Evolutionary conservation across 2,113 vertebrate genomes (phyloP).

Genomic region (Salvelinus fontinalis): DNA sequence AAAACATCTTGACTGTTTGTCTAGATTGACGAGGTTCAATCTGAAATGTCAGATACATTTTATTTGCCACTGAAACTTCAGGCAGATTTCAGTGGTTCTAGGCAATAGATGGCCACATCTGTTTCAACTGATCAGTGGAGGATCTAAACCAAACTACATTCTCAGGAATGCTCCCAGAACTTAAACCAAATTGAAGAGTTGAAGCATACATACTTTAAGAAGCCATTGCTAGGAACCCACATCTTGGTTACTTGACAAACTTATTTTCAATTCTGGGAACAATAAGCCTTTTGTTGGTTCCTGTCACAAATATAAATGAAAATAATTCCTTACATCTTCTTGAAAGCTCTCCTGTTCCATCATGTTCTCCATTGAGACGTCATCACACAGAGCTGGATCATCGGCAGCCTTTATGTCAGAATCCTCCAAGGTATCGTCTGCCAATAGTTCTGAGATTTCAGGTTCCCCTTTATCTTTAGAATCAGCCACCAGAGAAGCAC

Average conservation of each 20-base stretch:
- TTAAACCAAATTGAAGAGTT: not conserved
- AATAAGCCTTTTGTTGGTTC: not conserved
- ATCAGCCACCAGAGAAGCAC: not conserved
- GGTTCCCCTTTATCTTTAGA: not conserved
- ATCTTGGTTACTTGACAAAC: not conserved
- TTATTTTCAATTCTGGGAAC: not conserved
- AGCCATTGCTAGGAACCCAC: not conserved
- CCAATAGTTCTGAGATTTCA: not conserved
- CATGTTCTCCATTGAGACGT: constrained; percentile 11
- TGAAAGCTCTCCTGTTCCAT: constrained; percentile 23
- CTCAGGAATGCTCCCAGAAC: too few relatives aligned
- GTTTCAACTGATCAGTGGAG: too few relatives aligned
- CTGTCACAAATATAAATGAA: not conserved
- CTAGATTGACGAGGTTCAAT: not conserved
- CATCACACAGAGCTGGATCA: constrained; percentile 4
- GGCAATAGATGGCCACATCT: too few relatives aligned
- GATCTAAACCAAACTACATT: not conserved
- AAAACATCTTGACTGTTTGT: constrained; percentile 2
- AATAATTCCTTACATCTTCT: constrained; percentile 16
- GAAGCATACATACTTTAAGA: not conserved
- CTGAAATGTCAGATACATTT: not conserved
- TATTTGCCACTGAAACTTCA: not conserved
- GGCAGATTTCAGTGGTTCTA: too few relatives aligned
- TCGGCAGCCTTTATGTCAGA: not conserved
- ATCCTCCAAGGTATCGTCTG: not conserved